Evolutionary conservation across 2,888 invertebrate species (phyloP).

Genomic region (Cantharis flavilabris): DNA sequence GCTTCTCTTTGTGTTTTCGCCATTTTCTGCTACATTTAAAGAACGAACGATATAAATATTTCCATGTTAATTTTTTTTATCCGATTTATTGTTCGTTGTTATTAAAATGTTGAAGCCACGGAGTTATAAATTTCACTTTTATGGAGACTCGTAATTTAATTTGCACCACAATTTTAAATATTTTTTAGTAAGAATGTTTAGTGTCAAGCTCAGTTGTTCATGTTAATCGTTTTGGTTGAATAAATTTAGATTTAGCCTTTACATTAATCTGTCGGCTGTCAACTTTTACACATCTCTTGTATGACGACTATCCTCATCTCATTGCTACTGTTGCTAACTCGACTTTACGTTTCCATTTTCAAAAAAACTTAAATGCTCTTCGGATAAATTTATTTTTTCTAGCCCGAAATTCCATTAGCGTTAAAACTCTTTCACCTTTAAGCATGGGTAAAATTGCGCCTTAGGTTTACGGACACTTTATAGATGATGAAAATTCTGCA

Average conservation of each 20-base stretch:
- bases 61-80: not conserved
- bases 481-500: not conserved
- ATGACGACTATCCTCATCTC: not conserved
- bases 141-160: not conserved
- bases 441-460: not conserved
- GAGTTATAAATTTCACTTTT: not conserved
- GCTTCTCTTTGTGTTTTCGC: not conserved
- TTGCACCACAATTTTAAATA: not conserved
- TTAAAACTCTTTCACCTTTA: not conserved
- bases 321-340: not conserved
- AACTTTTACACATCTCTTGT: not conserved
- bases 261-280: slow-evolving; percentile 3
- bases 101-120: not conserved
- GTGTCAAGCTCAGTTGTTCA: not conserved
- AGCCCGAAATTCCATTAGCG: not conserved
- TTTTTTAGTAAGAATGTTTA: not conserved
- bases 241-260: not conserved
- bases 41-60: not conserved
- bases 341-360: not conserved
- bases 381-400: not conserved
- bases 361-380: not conserved
- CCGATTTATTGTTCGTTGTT: not conserved
- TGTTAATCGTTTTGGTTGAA: not conserved
- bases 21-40: slow-evolving; percentile 4
- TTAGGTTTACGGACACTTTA: not conserved